Percentiles rank a stretch among this genome's conserved stretches.
Evolutionary conservation across 1,140 invertebrate genomes (phyloP).

Genomic region (Lutraria rhynchaena): DNA sequence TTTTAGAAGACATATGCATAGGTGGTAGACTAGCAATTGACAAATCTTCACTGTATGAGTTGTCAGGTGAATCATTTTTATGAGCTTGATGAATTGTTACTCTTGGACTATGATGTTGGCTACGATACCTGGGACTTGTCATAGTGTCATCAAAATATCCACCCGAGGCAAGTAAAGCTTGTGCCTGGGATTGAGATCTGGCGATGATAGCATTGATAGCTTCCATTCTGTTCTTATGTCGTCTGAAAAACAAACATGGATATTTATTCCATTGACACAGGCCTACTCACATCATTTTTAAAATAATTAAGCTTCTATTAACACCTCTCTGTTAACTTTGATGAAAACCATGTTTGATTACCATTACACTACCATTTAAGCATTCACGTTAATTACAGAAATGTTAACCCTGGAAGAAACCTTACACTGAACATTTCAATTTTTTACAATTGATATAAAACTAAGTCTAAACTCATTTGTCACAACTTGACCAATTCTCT

Average conservation of each 20-base stretch:
- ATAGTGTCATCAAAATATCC: conserved; percentile 65
- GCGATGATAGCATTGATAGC: conserved; percentile 80
- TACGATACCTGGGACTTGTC: not conserved
- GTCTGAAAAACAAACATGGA: conserved; percentile 68
- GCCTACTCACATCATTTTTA: no score
- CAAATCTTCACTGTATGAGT: conserved; percentile 45
- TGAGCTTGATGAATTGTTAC: conserved; percentile 1
- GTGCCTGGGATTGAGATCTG: conserved; percentile 76
- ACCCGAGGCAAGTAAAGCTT: conserved; percentile 73
- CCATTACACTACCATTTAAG: no score
- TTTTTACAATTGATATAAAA: no score
- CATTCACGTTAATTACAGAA: no score
- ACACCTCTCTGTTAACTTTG: no score
- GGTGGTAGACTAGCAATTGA: conserved; percentile 50
- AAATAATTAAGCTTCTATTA: no score
- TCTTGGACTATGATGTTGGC: conserved; percentile 8
- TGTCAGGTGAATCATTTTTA: conserved; percentile 39
- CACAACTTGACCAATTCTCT: no score
- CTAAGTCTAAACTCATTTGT: no score
- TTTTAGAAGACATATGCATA: conserved; percentile 42
- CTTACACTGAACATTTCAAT: no score
- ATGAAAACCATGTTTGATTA: no score
- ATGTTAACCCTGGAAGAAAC: no score
- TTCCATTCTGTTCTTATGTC: conserved; percentile 76
- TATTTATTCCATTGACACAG: no score